phyloP scores from a whole-genome alignment of 1,140 invertebrate species.

The Procambarus clarkii region DNA sequence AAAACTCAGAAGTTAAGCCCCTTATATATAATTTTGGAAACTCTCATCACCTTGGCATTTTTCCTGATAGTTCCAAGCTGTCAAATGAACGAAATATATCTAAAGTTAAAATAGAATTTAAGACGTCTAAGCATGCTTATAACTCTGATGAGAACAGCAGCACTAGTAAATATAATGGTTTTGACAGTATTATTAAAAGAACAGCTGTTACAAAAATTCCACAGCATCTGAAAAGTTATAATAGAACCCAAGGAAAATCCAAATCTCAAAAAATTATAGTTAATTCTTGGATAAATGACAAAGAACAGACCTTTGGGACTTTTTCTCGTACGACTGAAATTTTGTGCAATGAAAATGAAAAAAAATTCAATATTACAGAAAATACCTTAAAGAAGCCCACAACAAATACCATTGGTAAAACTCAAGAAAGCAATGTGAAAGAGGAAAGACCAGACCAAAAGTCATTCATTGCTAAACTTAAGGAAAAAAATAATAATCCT shows the following conservation, averaged over 20 bases:
- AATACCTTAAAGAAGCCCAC: background rate
- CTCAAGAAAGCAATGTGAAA: background rate
- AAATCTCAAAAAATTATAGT: background rate
- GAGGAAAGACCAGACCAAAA: background rate
- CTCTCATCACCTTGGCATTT: conserved; percentile 1
- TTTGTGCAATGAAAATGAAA: background rate
- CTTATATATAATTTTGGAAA: conserved; percentile 15
- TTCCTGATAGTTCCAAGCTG: background rate
- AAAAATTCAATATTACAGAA: background rate
- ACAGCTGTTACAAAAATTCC: background rate
- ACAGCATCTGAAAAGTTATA: background rate
- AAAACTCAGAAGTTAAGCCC: background rate
- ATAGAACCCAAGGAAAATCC: background rate
- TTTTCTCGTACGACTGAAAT: background rate
- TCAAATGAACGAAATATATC: background rate
- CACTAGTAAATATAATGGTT: background rate
- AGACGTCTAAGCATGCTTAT: background rate
- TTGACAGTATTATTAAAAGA: background rate
- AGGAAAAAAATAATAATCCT: background rate
- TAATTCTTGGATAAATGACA: background rate
- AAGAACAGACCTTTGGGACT: background rate
- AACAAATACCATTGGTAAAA: background rate
- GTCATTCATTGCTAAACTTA: background rate
- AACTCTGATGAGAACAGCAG: background rate
- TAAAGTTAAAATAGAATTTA: conserved; percentile 12